These are phyloP conservation scores for Enteromius mattozi DNA, from an alignment of 2,797 vertebrate species.

Conservation along the genomic window DNA sequence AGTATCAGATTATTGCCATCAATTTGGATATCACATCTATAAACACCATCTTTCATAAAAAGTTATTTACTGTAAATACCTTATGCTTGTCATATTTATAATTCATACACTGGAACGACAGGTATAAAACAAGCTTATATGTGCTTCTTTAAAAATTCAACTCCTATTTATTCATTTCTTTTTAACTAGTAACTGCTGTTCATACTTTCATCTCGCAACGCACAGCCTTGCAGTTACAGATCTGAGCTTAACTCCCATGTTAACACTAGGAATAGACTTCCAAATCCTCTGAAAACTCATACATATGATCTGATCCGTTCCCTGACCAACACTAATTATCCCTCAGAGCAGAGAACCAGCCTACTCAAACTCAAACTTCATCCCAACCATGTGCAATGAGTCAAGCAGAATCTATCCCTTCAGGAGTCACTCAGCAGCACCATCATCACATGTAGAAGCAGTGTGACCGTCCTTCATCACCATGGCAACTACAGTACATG, in stretches of 20 bases:
- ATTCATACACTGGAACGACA: not conserved
- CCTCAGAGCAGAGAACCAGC: conserved; percentile 11
- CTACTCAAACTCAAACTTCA: conserved; percentile 39
- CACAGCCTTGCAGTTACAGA: conserved; percentile 18
- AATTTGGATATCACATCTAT: not conserved
- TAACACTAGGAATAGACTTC: conserved; percentile 16
- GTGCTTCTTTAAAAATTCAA: conserved; percentile 9
- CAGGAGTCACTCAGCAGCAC: not conserved
- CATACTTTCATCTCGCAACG: conserved; percentile 43
- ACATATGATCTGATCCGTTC: conserved; percentile 12
- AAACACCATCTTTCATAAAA: not conserved
- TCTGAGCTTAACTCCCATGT: conserved; percentile 1
- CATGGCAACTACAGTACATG: conserved; percentile 49
- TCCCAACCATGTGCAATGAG: conserved; percentile 18
- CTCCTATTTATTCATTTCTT: not conserved
- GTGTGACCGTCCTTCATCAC: conserved; percentile 47
- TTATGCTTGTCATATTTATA: not conserved
- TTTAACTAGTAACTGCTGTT: conserved; percentile 11
- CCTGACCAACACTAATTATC: conserved; percentile 29
- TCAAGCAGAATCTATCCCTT: conserved; percentile 27
- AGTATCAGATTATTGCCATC: not conserved
- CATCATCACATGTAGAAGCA: conserved; percentile 35
- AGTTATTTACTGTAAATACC: not conserved
- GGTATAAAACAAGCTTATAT: not conserved
- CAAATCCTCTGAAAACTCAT: conserved; percentile 21